Percentiles rank a stretch among this genome's conserved stretches.
These are phyloP conservation scores for Brachionus rotundiformis DNA, from an alignment of 1,140 invertebrate species.

Conservation along the genomic window DNA sequence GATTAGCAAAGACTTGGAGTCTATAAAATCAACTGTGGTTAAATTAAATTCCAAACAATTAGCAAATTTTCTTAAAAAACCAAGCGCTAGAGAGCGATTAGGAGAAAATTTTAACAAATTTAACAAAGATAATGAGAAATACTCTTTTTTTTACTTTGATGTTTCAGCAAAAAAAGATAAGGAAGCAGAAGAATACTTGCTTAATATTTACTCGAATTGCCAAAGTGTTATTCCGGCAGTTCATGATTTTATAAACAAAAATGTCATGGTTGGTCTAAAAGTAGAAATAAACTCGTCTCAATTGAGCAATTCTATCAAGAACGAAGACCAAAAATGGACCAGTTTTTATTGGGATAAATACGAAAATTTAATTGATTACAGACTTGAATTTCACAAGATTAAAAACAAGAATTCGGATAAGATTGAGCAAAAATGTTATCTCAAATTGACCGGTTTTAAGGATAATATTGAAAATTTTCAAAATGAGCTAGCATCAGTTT, in stretches of 20 bases:
- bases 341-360: not conserved
- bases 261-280: constrained; percentile 3
- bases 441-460: constrained; percentile 33
- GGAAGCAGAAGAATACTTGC: not conserved
- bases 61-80: not conserved
- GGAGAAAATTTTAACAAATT: not conserved
- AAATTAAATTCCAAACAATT: constrained; percentile 6
- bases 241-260: constrained; percentile 36
- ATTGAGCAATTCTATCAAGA: constrained; percentile 6
- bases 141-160: constrained; percentile 22
- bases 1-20: constrained; percentile 12
- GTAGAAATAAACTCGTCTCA: constrained; percentile 2
- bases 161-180: not conserved
- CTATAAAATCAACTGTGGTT: not conserved
- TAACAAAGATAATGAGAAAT: not conserved
- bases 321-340: constrained; percentile 6
- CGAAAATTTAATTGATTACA: constrained; percentile 5
- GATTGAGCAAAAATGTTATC: not conserved
- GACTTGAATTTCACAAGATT: constrained; percentile 31
- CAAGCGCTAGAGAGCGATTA: not conserved
- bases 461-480: constrained; percentile 22
- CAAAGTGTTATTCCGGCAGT: not conserved
- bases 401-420: not conserved
- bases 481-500: not conserved
- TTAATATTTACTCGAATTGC: constrained; percentile 23